Evolutionary conservation across 2,797 vertebrate species (phyloP), one percentile per base, ranked within the genome.

Genomic region (Menidia menidia): DNA sequence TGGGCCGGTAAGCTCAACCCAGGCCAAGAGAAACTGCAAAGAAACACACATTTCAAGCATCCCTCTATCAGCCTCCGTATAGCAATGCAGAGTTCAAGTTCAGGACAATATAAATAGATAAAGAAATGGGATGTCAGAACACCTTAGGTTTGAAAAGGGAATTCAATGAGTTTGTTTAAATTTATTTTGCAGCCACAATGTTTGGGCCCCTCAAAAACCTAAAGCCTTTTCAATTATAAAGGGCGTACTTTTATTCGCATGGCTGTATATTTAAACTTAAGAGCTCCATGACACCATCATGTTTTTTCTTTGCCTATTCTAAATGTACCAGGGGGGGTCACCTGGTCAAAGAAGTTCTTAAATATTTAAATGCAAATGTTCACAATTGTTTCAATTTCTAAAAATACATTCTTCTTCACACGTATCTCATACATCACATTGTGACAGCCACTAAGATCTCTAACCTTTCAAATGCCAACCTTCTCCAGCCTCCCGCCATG

Each of bases 241-340:
- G 4, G 3, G 10, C 12, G 19, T 50, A 50, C 13, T 51, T 30
- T 51, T 51, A 7, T 30, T 30, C 5, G 30, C 12, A 6, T 19
- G 8, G 30, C 19, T 6, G 13, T 9, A 13, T 5, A 39, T 19
- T 39, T 11, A 25, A 4, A 25, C 31, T n/a, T 39, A 7, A 39
- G 35, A 32, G 3, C 41, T 8, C 5, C 8, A 16, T 15, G 9
- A 16, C 18, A 4, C 10, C 4, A 50, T 66, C 4, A 9, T 69
- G 75, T 68, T 59, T 70, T 55, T 81, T 75, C 19, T 68, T n/a
- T 58, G 60, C 50, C 35, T 52, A 35, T 19, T 57, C 33, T 50
- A 60, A 0, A 60, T 52, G 41, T 73, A 60, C 48, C n/a, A 75
- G 82, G 82, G 59, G 82, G 82, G 59, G 66, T 76, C 52, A 67